phyloP scores from a whole-genome alignment of 1,140 invertebrate genomes.

The Papilio xuthus region DNA sequence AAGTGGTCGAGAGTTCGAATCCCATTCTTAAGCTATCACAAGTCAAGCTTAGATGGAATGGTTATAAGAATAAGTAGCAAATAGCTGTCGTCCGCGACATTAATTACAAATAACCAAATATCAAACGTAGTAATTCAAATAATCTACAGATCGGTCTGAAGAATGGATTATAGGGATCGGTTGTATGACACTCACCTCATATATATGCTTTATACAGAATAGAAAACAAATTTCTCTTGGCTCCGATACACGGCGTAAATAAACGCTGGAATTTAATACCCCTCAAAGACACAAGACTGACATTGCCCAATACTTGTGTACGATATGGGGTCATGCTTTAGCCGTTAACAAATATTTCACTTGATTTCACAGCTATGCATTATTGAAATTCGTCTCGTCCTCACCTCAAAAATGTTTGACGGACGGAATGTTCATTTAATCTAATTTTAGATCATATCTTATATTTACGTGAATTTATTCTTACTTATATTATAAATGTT shows the following conservation, averaged over 20 bases:
- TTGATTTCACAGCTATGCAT: not conserved
- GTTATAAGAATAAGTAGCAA: too few relatives aligned
- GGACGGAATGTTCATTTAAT: not conserved
- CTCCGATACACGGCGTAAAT: not conserved
- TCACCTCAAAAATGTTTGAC: not conserved
- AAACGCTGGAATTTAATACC: constrained; percentile 15
- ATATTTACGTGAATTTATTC: not conserved
- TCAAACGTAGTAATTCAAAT: too few relatives aligned
- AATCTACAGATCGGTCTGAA: too few relatives aligned
- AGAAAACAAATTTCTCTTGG: not conserved
- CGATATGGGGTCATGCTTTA: constrained; percentile 6
- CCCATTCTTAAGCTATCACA: too few relatives aligned
- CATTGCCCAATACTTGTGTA: constrained; percentile 4
- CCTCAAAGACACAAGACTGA: constrained; percentile 5
- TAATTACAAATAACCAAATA: too few relatives aligned
- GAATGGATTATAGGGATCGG: too few relatives aligned
- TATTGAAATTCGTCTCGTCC: not conserved
- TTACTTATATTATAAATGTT: too few relatives aligned
- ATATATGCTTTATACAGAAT: not conserved
- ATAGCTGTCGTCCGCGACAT: too few relatives aligned
- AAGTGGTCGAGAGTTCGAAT: too few relatives aligned
- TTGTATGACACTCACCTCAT: too few relatives aligned
- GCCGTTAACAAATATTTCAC: constrained; percentile 2
- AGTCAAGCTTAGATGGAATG: too few relatives aligned
- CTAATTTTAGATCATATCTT: not conserved